Percentiles rank a stretch among this genome's conserved stretches.
These are phyloP conservation scores for Psilopsiagon aymara DNA, from an alignment of 2,113 vertebrate genomes.

Conservation along the genomic window DNA sequence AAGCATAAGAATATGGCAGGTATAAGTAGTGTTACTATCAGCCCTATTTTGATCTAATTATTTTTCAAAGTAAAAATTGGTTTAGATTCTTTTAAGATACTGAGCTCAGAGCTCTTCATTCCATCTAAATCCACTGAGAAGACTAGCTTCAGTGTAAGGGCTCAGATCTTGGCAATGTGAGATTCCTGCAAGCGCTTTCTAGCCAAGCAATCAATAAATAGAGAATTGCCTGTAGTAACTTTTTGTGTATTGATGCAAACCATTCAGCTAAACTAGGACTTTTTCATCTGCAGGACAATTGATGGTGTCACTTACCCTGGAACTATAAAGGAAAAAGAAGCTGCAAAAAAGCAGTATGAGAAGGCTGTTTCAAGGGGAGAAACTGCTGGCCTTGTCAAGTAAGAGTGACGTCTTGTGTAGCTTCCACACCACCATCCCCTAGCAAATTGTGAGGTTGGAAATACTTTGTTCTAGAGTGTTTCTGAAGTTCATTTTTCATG, in stretches of 20 bases:
- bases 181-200: background rate
- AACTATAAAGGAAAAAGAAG: conserved; percentile 87
- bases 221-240: background rate
- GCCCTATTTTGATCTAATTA: background rate
- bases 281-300: conserved; percentile 78
- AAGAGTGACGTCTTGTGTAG: conserved; percentile 26
- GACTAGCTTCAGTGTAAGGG: background rate
- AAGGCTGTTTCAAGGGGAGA: conserved; percentile 87
- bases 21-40: background rate
- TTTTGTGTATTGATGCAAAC: background rate
- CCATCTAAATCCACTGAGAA: background rate
- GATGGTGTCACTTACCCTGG: conserved; percentile 86
- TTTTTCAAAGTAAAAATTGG: background rate
- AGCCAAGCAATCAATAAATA: background rate
- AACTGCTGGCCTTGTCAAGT: conserved; percentile 92
- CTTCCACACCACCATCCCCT: background rate
- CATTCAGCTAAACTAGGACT: background rate
- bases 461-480: background rate
- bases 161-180: background rate
- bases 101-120: background rate
- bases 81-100: background rate
- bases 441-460: background rate
- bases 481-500: background rate
- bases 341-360: conserved; percentile 87
- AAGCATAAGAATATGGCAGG: background rate